phyloP scores from a whole-genome alignment of 1,140 invertebrate species.

The silkworm (Bombyx mori) region DNA sequence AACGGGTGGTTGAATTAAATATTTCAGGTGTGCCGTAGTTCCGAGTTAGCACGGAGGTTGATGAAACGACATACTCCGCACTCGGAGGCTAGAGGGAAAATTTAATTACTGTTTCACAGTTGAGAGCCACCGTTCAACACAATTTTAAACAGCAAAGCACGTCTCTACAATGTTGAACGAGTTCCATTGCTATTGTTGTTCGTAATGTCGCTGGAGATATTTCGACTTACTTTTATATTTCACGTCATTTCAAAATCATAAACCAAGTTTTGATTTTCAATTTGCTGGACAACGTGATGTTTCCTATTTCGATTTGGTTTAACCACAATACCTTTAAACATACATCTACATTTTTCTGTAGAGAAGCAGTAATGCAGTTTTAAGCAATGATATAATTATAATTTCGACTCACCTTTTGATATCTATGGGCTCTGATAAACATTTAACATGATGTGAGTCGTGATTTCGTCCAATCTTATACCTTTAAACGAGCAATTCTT shows the following conservation, averaged over 20 bases:
- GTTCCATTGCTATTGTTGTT: constrained; percentile 14
- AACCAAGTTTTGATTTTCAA: background rate
- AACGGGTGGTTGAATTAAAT: constrained; percentile 56
- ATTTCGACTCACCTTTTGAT: too few species aligned
- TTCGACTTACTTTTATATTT: background rate
- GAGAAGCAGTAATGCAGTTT: too few species aligned
- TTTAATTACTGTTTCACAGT: constrained; percentile 62
- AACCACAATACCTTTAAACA: too few species aligned
- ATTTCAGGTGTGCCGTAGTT: constrained; percentile 50
- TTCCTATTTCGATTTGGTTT: too few species aligned
- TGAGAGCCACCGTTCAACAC: constrained; percentile 48
- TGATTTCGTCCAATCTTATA: background rate
- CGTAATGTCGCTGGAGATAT: background rate
- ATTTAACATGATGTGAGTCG: background rate
- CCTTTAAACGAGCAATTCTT: too few species aligned
- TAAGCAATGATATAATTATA: too few species aligned
- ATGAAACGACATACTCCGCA: constrained; percentile 54
- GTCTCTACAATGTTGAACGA: constrained; percentile 54
- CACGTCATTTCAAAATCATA: background rate
- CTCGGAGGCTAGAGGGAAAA: constrained; percentile 46
- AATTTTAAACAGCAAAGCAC: constrained; percentile 55
- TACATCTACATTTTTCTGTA: too few species aligned
- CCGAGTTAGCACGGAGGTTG: constrained; percentile 52
- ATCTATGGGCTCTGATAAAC: too few species aligned
- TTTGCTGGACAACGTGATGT: too few species aligned